A percentile compares a stretch with the other conserved stretches of the same genome.
These are phyloP conservation scores for Avahi laniger DNA, from an alignment of 2,797 vertebrate species.

Conservation along the genomic window DNA sequence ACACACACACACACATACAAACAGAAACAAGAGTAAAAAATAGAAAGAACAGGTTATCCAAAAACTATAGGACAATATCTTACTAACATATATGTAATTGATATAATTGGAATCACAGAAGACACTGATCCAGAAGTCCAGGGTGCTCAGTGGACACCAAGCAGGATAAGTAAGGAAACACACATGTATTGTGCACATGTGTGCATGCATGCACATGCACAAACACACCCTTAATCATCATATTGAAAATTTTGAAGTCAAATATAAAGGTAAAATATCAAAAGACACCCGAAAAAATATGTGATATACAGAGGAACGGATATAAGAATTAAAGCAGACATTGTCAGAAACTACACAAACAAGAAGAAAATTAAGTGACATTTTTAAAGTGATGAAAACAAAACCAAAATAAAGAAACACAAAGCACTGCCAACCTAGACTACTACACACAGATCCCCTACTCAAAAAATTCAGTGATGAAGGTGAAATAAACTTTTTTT, in stretches of 20 bases:
- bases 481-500: neutral
- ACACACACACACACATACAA: no score
- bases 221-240: neutral
- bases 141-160: neutral
- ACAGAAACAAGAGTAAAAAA: neutral
- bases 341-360: neutral
- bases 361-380: neutral
- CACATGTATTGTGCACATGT: no score
- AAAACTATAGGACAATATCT: neutral
- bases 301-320: neutral
- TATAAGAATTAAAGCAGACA: neutral
- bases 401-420: neutral
- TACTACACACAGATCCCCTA: neutral
- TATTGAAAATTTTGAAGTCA: neutral
- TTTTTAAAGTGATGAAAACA: neutral
- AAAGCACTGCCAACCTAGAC: neutral
- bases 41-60: neutral
- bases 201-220: accelerated
- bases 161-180: neutral
- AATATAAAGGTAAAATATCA: neutral
- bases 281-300: neutral
- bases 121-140: neutral
- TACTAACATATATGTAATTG: neutral
- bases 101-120: neutral
- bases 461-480: neutral